These are phyloP conservation scores for Dendrolimus kikuchii DNA, from an alignment of 1,140 invertebrate genomes.

Conservation along the genomic window DNA sequence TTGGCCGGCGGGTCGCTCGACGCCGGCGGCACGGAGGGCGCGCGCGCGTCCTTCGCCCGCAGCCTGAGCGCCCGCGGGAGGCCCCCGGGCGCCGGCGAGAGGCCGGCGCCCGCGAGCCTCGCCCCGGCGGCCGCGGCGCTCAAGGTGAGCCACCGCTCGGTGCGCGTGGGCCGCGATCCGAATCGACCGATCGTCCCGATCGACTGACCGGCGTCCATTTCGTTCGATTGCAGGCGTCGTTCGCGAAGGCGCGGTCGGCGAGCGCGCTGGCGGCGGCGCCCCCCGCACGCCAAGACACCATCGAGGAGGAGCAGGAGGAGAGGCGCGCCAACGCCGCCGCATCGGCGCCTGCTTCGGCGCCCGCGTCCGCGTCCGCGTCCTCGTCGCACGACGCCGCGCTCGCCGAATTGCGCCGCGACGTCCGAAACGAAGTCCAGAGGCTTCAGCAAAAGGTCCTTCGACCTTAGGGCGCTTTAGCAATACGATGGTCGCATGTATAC, in stretches of 20 bases:
- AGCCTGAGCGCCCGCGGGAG: constrained; percentile 80
- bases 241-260: constrained; percentile 70
- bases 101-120: constrained; percentile 58
- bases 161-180: not conserved
- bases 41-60: constrained; percentile 76
- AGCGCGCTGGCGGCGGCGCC: constrained; percentile 71
- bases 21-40: constrained; percentile 73
- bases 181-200: not conserved
- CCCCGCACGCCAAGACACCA: constrained; percentile 82
- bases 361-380: constrained; percentile 66
- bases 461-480: not conserved
- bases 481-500: too few relatives aligned
- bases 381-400: constrained; percentile 53
- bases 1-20: constrained; percentile 73
- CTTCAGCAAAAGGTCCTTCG: constrained; percentile 48
- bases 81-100: constrained; percentile 75
- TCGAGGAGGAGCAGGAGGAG: constrained; percentile 84
- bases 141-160: constrained; percentile 18
- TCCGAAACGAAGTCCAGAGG: constrained; percentile 48
- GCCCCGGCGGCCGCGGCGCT: constrained; percentile 21
- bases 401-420: constrained; percentile 45
- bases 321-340: constrained; percentile 43
- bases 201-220: not conserved
- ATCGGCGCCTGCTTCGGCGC: constrained; percentile 55
- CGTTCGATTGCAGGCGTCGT: constrained; percentile 75